Conservation (phyloP, 2,797 vertebrate genomes). For the Chloroceryle inda region DNA sequence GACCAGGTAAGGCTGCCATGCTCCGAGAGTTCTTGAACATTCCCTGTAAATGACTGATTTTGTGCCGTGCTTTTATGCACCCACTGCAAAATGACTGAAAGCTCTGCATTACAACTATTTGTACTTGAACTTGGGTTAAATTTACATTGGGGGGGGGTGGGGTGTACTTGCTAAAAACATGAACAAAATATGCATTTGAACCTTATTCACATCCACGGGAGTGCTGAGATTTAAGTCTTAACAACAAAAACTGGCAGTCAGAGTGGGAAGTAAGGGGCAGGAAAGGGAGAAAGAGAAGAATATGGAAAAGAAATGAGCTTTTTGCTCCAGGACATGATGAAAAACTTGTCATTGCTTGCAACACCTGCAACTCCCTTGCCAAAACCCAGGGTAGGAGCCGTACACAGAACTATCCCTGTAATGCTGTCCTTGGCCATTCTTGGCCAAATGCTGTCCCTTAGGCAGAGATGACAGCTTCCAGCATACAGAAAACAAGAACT, state of each 20-base stretch:
- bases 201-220: neutral
- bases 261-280: neutral
- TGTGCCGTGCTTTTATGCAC: neutral
- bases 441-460: neutral
- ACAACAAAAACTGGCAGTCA: neutral
- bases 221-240: neutral
- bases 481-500: neutral
- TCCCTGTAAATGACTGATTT: neutral
- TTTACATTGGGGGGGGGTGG: neutral
- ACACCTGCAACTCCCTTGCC: neutral
- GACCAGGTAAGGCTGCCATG: neutral
- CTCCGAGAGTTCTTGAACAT: neutral
- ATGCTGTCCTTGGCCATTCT: fast-evolving
- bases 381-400: neutral
- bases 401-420: neutral
- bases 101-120: neutral
- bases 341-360: neutral
- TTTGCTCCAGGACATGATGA: neutral
- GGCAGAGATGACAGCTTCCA: neutral
- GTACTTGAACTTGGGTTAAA: neutral
- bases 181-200: neutral
- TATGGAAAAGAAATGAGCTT: neutral
- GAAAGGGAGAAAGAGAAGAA: neutral
- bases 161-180: neutral
- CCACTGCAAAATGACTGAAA: neutral